Evolutionary conservation across 2,888 invertebrate genomes (phyloP).

Genomic region (Scaeva pyrastri): DNA sequence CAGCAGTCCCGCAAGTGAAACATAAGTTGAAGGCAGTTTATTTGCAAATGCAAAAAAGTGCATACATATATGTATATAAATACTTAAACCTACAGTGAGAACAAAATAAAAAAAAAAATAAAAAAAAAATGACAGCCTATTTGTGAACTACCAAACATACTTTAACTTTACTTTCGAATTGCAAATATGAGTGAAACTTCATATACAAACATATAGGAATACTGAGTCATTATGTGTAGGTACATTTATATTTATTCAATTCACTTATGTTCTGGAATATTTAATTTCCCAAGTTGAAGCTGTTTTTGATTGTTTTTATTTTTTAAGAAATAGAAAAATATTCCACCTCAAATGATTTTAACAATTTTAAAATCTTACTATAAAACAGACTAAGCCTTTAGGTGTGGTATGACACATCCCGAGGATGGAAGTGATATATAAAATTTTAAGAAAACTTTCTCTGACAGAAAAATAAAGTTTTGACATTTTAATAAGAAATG

Average conservation of each 20-base stretch:
- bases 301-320: slow-evolving; percentile 29
- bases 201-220: background rate
- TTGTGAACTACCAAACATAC: background rate
- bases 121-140: background rate
- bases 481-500: too few relatives aligned
- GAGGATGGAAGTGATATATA: too few relatives aligned
- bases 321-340: slow-evolving; percentile 47
- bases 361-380: background rate
- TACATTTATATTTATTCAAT: background rate
- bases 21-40: slow-evolving; percentile 73
- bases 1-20: slow-evolving; percentile 54
- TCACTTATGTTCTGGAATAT: slow-evolving; percentile 51
- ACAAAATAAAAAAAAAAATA: too few relatives aligned
- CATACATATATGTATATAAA: background rate
- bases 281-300: slow-evolving; percentile 52
- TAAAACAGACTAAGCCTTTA: too few relatives aligned
- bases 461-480: too few relatives aligned
- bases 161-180: slow-evolving; percentile 13
- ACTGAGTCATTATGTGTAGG: too few relatives aligned
- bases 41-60: slow-evolving; percentile 54
- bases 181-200: slow-evolving; percentile 41
- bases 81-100: background rate
- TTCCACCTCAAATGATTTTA: background rate
- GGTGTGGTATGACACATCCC: too few relatives aligned
- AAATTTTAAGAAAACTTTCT: too few relatives aligned